Evolutionary conservation across 2,113 vertebrate species (phyloP).

Genomic region (Podarcis raffonei): DNA sequence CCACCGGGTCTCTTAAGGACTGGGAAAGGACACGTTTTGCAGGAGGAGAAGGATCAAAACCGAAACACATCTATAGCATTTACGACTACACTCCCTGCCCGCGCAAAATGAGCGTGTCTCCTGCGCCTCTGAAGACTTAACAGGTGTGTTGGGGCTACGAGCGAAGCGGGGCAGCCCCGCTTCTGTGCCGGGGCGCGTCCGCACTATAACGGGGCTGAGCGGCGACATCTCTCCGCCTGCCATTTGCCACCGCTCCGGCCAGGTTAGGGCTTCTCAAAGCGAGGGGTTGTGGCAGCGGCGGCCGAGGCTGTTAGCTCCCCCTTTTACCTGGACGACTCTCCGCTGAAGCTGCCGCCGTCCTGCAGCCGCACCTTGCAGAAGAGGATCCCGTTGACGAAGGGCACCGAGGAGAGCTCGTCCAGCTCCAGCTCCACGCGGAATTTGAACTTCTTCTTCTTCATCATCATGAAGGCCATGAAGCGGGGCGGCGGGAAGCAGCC

Average conservation of each 20-base stretch:
- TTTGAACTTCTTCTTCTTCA: slow-evolving; percentile 94
- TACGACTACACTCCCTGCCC: not conserved
- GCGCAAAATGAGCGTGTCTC: not conserved
- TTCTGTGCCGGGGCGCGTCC: too few species aligned
- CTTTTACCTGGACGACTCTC: slow-evolving; percentile 88
- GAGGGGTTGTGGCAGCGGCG: not conserved
- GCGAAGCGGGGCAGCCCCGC: not conserved
- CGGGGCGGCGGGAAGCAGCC: not conserved
- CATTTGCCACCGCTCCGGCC: not conserved
- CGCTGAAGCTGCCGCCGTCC: slow-evolving; percentile 88
- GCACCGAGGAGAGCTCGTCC: slow-evolving; percentile 91
- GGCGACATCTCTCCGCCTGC: not conserved
- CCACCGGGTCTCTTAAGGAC: too few species aligned
- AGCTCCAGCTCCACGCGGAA: slow-evolving; percentile 91
- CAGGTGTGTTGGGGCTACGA: not conserved
- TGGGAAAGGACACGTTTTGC: too few species aligned
- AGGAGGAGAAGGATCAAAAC: too few species aligned
- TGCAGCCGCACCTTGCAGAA: slow-evolving; percentile 94
- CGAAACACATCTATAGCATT: not conserved
- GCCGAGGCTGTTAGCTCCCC: not conserved
- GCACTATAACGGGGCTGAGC: not conserved
- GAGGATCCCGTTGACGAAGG: slow-evolving; percentile 91
- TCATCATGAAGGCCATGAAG: slow-evolving; percentile 86
- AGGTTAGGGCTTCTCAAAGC: not conserved
- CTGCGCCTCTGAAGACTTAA: not conserved